These are phyloP conservation scores for Caenorhabditis sp. DNA, from an alignment of 2,888 invertebrate species.

Conservation along the genomic window DNA sequence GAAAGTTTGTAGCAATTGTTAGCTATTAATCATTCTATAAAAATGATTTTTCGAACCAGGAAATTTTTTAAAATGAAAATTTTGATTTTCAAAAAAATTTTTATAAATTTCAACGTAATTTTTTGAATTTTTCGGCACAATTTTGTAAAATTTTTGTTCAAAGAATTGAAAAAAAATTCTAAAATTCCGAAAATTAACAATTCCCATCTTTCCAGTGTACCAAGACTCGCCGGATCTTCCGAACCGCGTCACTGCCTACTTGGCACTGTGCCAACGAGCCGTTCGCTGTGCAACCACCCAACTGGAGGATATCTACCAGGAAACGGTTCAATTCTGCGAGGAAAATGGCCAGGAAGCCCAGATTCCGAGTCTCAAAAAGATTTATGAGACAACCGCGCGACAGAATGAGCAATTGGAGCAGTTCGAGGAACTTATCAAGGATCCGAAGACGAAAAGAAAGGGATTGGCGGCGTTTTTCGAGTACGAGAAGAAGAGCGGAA, in stretches of 20 bases:
- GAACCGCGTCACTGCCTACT: constrained; percentile 10
- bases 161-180: background rate
- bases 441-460: constrained; percentile 21
- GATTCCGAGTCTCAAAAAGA: constrained; percentile 20
- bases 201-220: constrained; percentile 10
- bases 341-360: constrained; percentile 5
- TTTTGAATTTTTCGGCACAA: no score
- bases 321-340: constrained; percentile 30
- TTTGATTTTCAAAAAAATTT: no score
- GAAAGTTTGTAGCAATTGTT: no score
- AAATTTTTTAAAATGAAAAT: no score
- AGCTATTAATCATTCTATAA: no score
- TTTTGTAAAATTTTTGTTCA: no score
- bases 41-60: no score
- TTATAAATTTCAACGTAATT: no score
- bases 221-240: constrained; percentile 1
- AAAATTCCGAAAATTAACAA: no score
- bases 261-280: constrained; percentile 53
- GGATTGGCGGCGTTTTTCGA: constrained; percentile 58
- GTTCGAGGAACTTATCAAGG: constrained; percentile 44
- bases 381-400: constrained; percentile 23
- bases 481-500: constrained; percentile 40
- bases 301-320: constrained; percentile 38
- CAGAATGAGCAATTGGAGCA: constrained; percentile 46
- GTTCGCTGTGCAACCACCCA: constrained; percentile 48